Evolutionary conservation across 2,888 invertebrate genomes (phyloP).

Genomic region (Melinaea marsaeus): DNA sequence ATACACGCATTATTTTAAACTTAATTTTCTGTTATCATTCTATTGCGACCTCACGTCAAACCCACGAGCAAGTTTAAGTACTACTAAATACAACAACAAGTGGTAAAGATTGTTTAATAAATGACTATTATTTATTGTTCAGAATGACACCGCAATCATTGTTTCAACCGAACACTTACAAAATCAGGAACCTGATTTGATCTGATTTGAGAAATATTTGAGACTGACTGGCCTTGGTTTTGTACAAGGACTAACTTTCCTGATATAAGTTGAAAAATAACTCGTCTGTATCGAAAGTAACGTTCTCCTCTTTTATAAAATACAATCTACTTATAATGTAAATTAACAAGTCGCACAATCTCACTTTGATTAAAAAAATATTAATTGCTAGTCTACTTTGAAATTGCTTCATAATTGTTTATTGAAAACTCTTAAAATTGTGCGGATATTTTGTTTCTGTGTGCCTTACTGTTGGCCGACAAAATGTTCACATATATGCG

Average conservation of each 20-base stretch:
- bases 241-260: neutral
- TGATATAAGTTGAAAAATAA: neutral
- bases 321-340: too few species aligned
- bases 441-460: too few species aligned
- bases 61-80: conserved; percentile 24
- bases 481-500: too few species aligned
- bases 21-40: conserved; percentile 11
- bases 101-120: conserved; percentile 1
- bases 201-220: neutral
- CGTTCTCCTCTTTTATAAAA: too few species aligned
- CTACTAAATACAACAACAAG: conserved; percentile 24
- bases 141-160: neutral
- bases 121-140: neutral
- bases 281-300: neutral
- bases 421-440: too few species aligned
- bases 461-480: too few species aligned
- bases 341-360: too few species aligned
- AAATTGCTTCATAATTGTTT: too few species aligned
- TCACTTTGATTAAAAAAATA: too few species aligned
- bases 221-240: neutral
- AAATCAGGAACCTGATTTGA: neutral
- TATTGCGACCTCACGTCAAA: conserved; percentile 18
- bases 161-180: neutral
- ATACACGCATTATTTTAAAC: conserved; percentile 8
- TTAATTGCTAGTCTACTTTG: too few species aligned